Evolutionary conservation across 2,888 invertebrate species (phyloP).

Genomic region (Archips crataeganus): DNA sequence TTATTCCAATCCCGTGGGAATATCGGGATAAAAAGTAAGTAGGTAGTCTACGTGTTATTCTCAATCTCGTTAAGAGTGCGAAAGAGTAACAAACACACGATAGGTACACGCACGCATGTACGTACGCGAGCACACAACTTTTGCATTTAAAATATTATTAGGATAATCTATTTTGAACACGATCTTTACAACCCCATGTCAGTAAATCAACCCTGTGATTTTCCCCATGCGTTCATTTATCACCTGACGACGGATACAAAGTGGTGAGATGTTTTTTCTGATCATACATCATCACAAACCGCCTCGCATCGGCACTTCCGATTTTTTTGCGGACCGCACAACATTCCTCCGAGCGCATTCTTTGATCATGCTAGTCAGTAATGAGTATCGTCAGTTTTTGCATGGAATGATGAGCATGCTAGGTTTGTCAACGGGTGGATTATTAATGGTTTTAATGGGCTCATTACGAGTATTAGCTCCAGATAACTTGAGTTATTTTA

Average conservation of each 20-base stretch:
- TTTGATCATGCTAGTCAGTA: slow-evolving; percentile 33
- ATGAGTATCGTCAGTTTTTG: slow-evolving; percentile 35
- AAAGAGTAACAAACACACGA: too few relatives aligned
- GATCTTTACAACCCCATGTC: slow-evolving; percentile 31
- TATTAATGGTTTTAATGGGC: slow-evolving; percentile 19
- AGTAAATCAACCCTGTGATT: slow-evolving; percentile 39
- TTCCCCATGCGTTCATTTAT: slow-evolving; percentile 32
- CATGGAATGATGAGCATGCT: slow-evolving; percentile 20
- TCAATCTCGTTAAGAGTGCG: too few relatives aligned
- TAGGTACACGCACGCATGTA: too few relatives aligned
- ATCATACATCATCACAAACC: slow-evolving; percentile 53
- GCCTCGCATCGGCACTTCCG: slow-evolving; percentile 46
- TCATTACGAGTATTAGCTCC: neutral
- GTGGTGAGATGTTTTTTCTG: slow-evolving; percentile 45
- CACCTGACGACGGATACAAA: slow-evolving; percentile 45
- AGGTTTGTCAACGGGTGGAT: slow-evolving; percentile 22
- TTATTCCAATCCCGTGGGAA: too few relatives aligned
- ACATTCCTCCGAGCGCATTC: slow-evolving; percentile 41
- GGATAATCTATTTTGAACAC: slow-evolving; percentile 30
- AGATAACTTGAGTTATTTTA: neutral
- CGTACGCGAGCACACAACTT: too few relatives aligned
- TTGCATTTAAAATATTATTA: neutral
- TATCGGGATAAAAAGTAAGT: too few relatives aligned
- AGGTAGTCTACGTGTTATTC: too few relatives aligned
- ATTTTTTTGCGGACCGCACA: slow-evolving; percentile 42